These are phyloP conservation scores for Nephrotoma guestfalica DNA, from an alignment of 2,888 invertebrate species.

Conservation along the genomic window DNA sequence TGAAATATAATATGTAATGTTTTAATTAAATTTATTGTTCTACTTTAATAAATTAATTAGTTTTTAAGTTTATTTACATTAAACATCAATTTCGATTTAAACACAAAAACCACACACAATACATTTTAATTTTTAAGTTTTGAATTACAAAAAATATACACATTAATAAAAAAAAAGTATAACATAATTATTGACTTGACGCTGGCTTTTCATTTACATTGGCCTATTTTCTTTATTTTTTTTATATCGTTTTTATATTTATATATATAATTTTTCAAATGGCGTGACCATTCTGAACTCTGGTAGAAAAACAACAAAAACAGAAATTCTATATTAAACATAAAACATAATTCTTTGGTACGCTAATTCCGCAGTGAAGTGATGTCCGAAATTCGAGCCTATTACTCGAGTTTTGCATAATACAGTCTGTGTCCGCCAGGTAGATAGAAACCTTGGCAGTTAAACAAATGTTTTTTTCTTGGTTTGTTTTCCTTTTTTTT, in stretches of 20 bases:
- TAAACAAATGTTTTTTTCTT: background rate
- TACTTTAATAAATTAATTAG: background rate
- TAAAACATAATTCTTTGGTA: constrained; percentile 6
- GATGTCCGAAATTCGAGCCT: constrained; percentile 14
- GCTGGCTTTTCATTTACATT: background rate
- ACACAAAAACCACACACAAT: background rate
- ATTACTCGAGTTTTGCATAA: constrained; percentile 13
- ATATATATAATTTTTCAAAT: background rate
- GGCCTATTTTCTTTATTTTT: background rate
- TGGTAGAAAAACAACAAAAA: background rate
- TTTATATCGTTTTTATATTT: background rate
- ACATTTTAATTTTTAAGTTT: background rate
- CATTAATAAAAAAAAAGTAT: background rate
- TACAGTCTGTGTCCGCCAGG: constrained; percentile 14
- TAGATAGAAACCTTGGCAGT: constrained; percentile 14
- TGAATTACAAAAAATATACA: background rate
- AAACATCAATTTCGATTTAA: background rate
- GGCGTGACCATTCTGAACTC: background rate
- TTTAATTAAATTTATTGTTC: background rate
- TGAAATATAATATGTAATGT: background rate
- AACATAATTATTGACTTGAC: background rate
- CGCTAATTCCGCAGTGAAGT: constrained; percentile 13
- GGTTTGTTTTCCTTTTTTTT: background rate
- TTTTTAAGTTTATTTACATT: background rate
- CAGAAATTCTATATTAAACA: background rate